Evolutionary conservation across 53 echinoderm and acorn worm species (phyloP).

Genomic region (Paelopatides confundens): DNA sequence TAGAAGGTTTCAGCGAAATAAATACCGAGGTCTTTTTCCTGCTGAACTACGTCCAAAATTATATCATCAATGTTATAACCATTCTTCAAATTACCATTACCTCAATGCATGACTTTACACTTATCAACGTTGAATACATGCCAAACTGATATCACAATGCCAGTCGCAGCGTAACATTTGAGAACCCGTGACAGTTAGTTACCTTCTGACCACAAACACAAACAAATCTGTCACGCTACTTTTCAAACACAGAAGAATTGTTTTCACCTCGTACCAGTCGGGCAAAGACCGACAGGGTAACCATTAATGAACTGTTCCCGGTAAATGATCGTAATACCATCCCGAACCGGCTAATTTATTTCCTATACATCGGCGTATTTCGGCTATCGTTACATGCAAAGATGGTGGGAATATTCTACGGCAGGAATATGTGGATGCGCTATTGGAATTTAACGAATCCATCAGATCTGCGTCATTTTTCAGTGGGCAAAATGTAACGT

Average conservation of each 20-base stretch:
- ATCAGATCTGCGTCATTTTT: background rate
- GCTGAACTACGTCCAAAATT: too few relatives aligned
- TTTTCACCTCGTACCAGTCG: constrained; percentile 80
- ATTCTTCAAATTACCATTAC: too few relatives aligned
- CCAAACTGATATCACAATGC: too few relatives aligned
- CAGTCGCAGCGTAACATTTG: too few relatives aligned
- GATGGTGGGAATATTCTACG: constrained; percentile 54
- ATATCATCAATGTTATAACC: too few relatives aligned
- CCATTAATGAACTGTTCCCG: constrained; percentile 63
- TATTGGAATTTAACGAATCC: constrained; percentile 42
- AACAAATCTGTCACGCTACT: too few relatives aligned
- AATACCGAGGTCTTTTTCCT: too few relatives aligned
- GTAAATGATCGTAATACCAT: constrained; percentile 65
- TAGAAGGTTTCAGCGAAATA: too few relatives aligned
- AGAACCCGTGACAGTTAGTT: too few relatives aligned
- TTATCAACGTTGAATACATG: too few relatives aligned
- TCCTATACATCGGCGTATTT: constrained; percentile 59
- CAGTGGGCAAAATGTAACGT: constrained; percentile 1
- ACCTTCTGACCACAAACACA: too few relatives aligned
- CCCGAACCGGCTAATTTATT: constrained; percentile 59
- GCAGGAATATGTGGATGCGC: constrained; percentile 53
- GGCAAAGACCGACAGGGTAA: constrained; percentile 64
- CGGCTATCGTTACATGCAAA: background rate
- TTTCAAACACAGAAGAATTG: constrained; percentile 75
- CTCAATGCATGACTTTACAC: too few relatives aligned